These are phyloP conservation scores for Paramacrobiotus metropolitanus DNA, from an alignment of 1,140 invertebrate genomes.

Conservation along the genomic window DNA sequence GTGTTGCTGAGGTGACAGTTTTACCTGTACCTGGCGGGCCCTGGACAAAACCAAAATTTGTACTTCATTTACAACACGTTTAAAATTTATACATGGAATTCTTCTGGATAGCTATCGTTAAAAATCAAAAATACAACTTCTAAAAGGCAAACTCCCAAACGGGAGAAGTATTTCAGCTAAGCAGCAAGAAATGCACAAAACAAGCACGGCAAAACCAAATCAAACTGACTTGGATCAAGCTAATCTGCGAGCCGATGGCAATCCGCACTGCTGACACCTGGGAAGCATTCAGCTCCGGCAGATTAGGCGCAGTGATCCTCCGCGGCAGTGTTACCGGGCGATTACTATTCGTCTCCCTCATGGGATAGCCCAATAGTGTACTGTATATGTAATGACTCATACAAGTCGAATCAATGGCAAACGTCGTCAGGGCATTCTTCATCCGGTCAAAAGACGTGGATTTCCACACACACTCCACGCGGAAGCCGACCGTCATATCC, in stretches of 20 bases:
- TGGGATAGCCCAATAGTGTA: constrained; percentile 78
- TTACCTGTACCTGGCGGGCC: constrained; percentile 77
- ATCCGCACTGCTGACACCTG: constrained; percentile 94
- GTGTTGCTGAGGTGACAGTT: constrained; percentile 95
- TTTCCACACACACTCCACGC: constrained; percentile 99
- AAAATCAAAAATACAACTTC: constrained; percentile 7
- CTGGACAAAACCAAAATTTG: constrained; percentile 18
- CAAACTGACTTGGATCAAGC: constrained; percentile 92
- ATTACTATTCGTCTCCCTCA: constrained; percentile 62
- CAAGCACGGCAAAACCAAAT: too few species aligned
- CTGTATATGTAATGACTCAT: constrained; percentile 97
- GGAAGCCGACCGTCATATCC: constrained; percentile 47
- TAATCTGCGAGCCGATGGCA: constrained; percentile 81
- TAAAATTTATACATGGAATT: too few species aligned
- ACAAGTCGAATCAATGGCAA: constrained; percentile 82
- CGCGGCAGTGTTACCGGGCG: constrained; percentile 57
- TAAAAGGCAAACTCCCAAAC: constrained; percentile 8
- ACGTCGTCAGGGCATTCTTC: constrained; percentile 77
- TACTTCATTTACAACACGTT: too few species aligned
- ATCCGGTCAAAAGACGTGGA: constrained; percentile 97
- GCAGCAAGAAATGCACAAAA: constrained; percentile 13
- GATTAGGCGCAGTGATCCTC: constrained; percentile 81
- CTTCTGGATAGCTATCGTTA: too few species aligned
- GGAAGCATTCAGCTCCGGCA: constrained; percentile 88
- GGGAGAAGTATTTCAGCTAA: too few species aligned